A percentile compares a stretch with the other conserved stretches of the same genome.
phyloP scores from a whole-genome alignment of 1,140 invertebrate species.

The Zaprionus nigranus region DNA sequence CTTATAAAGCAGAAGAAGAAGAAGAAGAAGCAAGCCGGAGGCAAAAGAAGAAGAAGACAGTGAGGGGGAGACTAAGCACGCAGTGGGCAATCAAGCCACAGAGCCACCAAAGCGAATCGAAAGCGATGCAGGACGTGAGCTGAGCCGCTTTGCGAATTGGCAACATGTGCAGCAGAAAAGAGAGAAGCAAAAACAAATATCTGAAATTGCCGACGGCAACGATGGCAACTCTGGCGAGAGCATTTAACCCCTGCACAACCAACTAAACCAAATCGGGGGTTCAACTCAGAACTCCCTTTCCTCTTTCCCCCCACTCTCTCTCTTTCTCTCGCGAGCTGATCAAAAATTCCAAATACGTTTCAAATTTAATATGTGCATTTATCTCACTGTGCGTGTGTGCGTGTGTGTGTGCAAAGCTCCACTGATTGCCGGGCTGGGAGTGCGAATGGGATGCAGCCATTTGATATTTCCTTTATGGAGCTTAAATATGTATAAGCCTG shows the following conservation, averaged over 20 bases:
- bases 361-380: conserved; percentile 83
- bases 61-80: neutral
- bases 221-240: conserved; percentile 41
- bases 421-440: conserved; percentile 42
- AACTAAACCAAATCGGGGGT: neutral
- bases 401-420: conserved; percentile 22
- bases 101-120: conserved; percentile 56
- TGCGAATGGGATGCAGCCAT: conserved; percentile 57
- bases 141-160: neutral
- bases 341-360: conserved; percentile 83
- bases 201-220: conserved; percentile 32
- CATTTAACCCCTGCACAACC: conserved; percentile 55
- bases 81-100: conserved; percentile 44
- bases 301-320: neutral
- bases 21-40: neutral
- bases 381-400: conserved; percentile 37
- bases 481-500: conserved; percentile 80
- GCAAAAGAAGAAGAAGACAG: neutral
- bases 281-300: neutral
- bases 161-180: conserved; percentile 54
- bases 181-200: conserved; percentile 25
- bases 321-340: conserved; percentile 55
- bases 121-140: conserved; percentile 6
- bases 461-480: conserved; percentile 77
- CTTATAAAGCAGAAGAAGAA: conserved; percentile 26